Evolutionary conservation across 2,113 vertebrate genomes (phyloP), one percentile per base, ranked within the genome.

Genomic region (Paradoxurus hermaphroditus): DNA sequence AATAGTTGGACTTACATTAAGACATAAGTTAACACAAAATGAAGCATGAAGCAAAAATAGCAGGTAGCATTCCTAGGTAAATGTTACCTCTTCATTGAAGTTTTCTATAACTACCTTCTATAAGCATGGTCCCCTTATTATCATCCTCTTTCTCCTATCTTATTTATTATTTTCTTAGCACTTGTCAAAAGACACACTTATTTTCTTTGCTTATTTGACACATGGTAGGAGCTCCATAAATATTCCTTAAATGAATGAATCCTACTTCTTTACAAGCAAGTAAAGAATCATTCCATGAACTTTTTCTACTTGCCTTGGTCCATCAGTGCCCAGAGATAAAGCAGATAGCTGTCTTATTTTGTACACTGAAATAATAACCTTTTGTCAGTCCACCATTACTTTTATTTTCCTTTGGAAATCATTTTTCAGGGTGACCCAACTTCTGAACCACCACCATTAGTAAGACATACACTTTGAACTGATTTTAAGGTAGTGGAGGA

Each of bases 161-260:
- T 77, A 78, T 89, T 67, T 81, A 56, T 94, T 78, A 83, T 86
- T 92, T 94, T 77, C 29, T 31, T 85, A 70, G 44, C 4, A 95
- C 10, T 90, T 82, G 11, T 59, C 29, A 92, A 94, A 86, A 89
- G 29, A 94, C 34, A 87, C 14, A 53, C 7, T 11, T 79, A 19
- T n/a, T 85, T 51, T 83, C 0, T 56, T 91, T 77, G 4, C 53
- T 29, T 93, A 34, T 39, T 77, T 90, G 41, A 19, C 16, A 83
- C 53, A 72, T 62, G 86, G 44, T 29, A 82, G 10, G 11, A 62
- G n/a, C 1, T 46, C 34, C 23, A 79, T 65, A 91, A 44, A 44
- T 62, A 36, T 68, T 93, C 5, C 34, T 86, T 77, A 75, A 97
- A 59, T 95, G 8, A 87, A 86, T 68, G 27, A 94, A 82, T 96